phyloP scores from a whole-genome alignment of 2,888 invertebrate genomes.

The Chrysolina haemoptera region DNA sequence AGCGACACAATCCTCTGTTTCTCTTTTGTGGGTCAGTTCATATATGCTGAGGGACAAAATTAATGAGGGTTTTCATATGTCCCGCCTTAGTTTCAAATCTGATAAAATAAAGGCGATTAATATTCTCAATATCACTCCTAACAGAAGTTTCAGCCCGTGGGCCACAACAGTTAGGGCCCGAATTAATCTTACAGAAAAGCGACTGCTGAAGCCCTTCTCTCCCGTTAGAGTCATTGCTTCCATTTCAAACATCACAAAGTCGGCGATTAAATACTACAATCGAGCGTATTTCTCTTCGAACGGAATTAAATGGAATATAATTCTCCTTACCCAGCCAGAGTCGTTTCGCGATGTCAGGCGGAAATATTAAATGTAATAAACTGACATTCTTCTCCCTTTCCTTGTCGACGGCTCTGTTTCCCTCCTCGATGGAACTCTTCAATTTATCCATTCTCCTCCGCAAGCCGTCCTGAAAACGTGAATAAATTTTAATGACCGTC shows the following conservation, averaged over 20 bases:
- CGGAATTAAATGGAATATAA: constrained; percentile 5
- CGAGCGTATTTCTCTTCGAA: neutral
- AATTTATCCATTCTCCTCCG: constrained; percentile 94
- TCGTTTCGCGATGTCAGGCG: constrained; percentile 93
- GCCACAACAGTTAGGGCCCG: neutral
- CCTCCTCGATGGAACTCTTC: constrained; percentile 94
- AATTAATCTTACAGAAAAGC: neutral
- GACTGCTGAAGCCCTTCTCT: neutral
- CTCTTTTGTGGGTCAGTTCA: too few species aligned
- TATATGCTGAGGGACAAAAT: too few species aligned
- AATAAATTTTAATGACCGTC: constrained; percentile 38
- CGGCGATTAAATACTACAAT: constrained; percentile 8
- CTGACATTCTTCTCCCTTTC: constrained; percentile 96
- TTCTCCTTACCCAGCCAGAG: constrained; percentile 87
- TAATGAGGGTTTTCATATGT: too few species aligned
- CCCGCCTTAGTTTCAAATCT: too few species aligned
- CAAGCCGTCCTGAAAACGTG: constrained; percentile 80
- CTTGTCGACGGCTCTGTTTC: constrained; percentile 91
- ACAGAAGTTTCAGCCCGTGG: too few species aligned
- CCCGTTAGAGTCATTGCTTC: neutral
- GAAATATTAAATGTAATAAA: constrained; percentile 93
- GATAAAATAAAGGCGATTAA: too few species aligned
- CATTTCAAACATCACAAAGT: neutral
- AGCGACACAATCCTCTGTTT: too few species aligned
- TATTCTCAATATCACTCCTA: too few species aligned